phyloP scores from a whole-genome alignment of 1,140 invertebrate genomes.

The Potamilus streckersoni region DNA sequence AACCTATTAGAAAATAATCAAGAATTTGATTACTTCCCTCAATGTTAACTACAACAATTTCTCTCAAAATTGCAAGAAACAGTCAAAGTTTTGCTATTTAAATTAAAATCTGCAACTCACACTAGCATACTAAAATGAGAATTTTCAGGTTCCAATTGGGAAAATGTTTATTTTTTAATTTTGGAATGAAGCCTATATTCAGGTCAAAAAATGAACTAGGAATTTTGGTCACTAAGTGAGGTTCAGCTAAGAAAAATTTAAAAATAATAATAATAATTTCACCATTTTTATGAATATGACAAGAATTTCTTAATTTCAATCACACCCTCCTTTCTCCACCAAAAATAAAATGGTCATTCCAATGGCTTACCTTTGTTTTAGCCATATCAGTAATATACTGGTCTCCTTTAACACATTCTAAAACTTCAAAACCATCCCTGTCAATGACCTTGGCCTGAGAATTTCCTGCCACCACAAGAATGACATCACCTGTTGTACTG shows the following conservation, averaged over 20 bases:
- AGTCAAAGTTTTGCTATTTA: no score
- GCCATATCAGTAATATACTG: conserved; percentile 96
- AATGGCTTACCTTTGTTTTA: conserved; percentile 80
- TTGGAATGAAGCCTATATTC: no score
- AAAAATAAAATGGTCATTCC: not conserved
- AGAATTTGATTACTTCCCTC: no score
- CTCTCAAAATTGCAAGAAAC: no score
- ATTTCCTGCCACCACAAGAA: conserved; percentile 94
- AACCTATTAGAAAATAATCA: no score
- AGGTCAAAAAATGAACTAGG: no score
- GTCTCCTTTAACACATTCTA: conserved; percentile 96
- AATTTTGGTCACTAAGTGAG: no score
- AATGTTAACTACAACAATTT: no score
- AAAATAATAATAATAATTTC: not conserved
- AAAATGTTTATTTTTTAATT: no score
- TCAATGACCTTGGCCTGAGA: conserved; percentile 91
- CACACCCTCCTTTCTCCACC: not conserved
- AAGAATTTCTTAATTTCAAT: not conserved
- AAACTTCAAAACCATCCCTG: conserved; percentile 94
- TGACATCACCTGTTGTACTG: conserved; percentile 91
- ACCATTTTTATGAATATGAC: not conserved
- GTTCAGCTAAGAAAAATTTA: not conserved
- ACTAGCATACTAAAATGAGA: no score
- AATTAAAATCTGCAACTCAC: no score
- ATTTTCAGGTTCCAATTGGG: no score